Conservation (phyloP, 2,113 vertebrate genomes). For the Hippocampus mohnikei region DNA sequence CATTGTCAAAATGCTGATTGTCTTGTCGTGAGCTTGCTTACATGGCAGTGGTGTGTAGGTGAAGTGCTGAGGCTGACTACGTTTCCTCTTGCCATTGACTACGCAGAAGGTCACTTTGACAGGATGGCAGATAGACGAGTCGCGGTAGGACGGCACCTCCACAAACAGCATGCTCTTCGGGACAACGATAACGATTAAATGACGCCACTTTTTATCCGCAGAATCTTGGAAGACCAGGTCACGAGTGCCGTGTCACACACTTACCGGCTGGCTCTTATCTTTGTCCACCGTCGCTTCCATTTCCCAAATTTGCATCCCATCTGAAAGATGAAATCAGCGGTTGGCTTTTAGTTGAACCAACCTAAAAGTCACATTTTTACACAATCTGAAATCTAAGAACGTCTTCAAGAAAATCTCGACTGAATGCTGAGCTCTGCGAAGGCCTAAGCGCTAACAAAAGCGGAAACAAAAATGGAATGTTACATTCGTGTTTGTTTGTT, state of each 20-base stretch:
- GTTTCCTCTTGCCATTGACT: conserved; percentile 95
- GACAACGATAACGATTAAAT: neutral
- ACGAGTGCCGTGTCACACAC: conserved; percentile 44
- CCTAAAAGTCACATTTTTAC: neutral
- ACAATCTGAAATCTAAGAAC: neutral
- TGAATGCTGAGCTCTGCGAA: neutral
- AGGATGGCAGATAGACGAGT: conserved; percentile 77
- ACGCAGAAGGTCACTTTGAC: conserved; percentile 96
- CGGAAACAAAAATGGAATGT: neutral
- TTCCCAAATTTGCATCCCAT: conserved; percentile 97
- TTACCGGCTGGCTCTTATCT: conserved; percentile 96
- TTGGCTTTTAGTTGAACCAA: neutral
- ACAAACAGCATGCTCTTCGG: conserved; percentile 93
- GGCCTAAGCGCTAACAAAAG: neutral
- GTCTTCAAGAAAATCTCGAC: neutral
- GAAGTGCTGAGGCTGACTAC: conserved; percentile 94
- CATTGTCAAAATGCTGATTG: neutral
- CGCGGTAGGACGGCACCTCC: conserved; percentile 88
- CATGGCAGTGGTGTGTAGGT: conserved; percentile 84
- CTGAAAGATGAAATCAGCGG: conserved; percentile 63
- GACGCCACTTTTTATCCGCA: neutral
- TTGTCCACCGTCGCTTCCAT: conserved; percentile 96
- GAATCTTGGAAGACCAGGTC: too few relatives aligned
- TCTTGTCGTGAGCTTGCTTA: conserved; percentile 60
- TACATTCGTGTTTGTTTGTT: neutral